Conservation (phyloP, 2,888 invertebrate species). For the Melieria omissa region DNA sequence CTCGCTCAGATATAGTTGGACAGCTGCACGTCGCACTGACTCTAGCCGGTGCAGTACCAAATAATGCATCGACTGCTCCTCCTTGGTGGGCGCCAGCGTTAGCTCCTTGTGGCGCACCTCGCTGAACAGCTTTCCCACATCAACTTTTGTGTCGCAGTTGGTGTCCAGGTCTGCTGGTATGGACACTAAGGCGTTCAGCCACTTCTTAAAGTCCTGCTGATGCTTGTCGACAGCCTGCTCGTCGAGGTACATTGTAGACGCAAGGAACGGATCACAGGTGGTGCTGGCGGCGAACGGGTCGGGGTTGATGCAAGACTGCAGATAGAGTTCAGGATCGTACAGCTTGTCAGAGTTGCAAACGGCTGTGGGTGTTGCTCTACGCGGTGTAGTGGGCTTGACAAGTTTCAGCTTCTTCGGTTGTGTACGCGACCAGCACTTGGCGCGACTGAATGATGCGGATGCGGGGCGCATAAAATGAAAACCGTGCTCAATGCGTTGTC, state of each 20-base stretch:
- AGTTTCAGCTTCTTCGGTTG: constrained; percentile 57
- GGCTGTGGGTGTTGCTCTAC: background rate
- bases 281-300: constrained; percentile 70
- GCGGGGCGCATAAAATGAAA: constrained; percentile 36
- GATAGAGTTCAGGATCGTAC: constrained; percentile 64
- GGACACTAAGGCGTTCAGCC: constrained; percentile 81
- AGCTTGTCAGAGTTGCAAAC: constrained; percentile 45
- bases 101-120: constrained; percentile 77
- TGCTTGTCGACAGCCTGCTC: constrained; percentile 76
- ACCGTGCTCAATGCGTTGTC: constrained; percentile 54
- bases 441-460: constrained; percentile 22
- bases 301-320: constrained; percentile 66
- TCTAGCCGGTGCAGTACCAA: constrained; percentile 76
- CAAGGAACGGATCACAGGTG: constrained; percentile 76
- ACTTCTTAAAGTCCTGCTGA: constrained; percentile 78
- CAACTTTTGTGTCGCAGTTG: constrained; percentile 72
- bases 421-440: constrained; percentile 53
- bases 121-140: constrained; percentile 80
- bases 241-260: constrained; percentile 75
- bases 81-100: constrained; percentile 76
- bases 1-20: constrained; percentile 72
- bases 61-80: constrained; percentile 75
- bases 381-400: background rate
- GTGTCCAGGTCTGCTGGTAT: constrained; percentile 79
- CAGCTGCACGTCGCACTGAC: constrained; percentile 75